Evolutionary conservation across 2,888 invertebrate genomes (phyloP).

Genomic region (Andricus curvator): DNA sequence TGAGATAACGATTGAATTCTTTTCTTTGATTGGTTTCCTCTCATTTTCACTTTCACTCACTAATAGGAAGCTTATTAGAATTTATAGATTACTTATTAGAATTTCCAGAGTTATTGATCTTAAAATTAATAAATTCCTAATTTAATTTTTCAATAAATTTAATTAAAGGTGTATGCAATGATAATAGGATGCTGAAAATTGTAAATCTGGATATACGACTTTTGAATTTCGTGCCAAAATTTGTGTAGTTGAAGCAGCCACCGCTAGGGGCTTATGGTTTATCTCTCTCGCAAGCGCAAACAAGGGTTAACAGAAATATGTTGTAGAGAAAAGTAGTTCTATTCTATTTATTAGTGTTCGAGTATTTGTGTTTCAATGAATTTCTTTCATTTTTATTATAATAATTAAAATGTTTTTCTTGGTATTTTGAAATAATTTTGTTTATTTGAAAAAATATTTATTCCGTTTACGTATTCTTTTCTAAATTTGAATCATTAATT

Average conservation of each 20-base stretch:
- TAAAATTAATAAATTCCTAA: neutral
- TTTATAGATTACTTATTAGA: neutral
- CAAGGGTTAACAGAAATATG: neutral
- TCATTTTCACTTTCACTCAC: neutral
- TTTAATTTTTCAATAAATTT: neutral
- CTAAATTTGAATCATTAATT: constrained; percentile 15
- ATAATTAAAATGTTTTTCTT: neutral
- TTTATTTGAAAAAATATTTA: neutral
- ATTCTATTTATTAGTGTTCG: too few relatives aligned
- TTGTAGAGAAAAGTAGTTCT: neutral
- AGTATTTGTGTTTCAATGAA: too few relatives aligned
- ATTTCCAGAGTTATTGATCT: neutral
- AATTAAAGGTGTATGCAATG: neutral
- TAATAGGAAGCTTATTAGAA: constrained; percentile 1
- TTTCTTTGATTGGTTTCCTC: neutral
- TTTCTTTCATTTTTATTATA: neutral
- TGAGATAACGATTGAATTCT: constrained; percentile 53
- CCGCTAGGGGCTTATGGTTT: neutral
- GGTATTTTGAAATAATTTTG: neutral
- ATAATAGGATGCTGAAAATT: neutral
- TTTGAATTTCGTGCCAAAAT: neutral
- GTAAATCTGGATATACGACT: neutral
- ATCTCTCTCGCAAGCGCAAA: neutral
- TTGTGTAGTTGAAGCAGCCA: neutral
- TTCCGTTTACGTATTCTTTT: neutral